Conservation (phyloP, 2,797 vertebrate genomes). For the Phyllotis vaccarum region DNA sequence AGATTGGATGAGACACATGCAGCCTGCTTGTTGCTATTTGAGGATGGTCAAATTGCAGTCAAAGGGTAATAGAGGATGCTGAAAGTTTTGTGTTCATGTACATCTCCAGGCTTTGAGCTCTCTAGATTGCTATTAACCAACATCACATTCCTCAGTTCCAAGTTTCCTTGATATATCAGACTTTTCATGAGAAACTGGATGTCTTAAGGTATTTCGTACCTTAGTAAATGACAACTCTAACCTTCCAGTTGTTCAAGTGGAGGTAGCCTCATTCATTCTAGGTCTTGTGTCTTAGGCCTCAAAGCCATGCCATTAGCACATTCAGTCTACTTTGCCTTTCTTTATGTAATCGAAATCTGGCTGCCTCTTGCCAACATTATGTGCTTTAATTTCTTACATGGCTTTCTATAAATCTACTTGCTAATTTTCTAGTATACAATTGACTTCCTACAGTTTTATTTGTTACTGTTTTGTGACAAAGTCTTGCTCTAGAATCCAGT, state of each 20-base stretch:
- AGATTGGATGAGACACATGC: background rate
- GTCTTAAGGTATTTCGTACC: background rate
- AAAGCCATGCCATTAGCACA: background rate
- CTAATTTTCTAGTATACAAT: background rate
- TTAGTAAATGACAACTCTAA: slow-evolving; percentile 5
- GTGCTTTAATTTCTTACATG: slow-evolving; percentile 17
- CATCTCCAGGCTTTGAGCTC: background rate
- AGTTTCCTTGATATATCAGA: background rate
- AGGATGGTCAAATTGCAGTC: background rate
- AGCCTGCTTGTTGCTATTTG: background rate
- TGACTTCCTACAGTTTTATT: background rate
- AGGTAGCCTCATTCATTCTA: background rate
- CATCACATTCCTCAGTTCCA: background rate
- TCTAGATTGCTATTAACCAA: background rate
- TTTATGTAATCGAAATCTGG: background rate
- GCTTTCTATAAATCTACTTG: background rate
- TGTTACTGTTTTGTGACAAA: background rate
- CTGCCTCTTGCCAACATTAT: background rate
- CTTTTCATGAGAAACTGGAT: background rate
- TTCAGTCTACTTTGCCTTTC: background rate
- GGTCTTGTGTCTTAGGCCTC: background rate
- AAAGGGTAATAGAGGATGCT: background rate
- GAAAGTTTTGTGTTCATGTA: background rate
- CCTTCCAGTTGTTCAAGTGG: background rate
- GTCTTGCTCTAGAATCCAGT: background rate